Percentiles rank a stretch among this genome's conserved stretches.
These are phyloP conservation scores for Anolis apletophallus DNA, from an alignment of 2,797 vertebrate genomes.

Conservation along the genomic window DNA sequence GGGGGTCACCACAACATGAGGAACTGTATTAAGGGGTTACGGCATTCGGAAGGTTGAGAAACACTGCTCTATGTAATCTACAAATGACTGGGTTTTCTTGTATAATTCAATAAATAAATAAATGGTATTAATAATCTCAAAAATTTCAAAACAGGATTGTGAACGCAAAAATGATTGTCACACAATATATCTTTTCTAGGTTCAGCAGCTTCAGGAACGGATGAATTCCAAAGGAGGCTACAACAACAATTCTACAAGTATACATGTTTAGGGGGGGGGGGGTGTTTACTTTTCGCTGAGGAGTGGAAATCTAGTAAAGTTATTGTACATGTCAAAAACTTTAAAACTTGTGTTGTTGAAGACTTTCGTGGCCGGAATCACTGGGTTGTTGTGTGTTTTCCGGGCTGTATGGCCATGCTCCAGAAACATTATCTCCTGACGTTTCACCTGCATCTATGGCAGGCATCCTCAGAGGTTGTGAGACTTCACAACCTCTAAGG, in stretches of 20 bases:
- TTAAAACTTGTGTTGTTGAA: neutral
- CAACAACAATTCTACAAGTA: conserved; percentile 59
- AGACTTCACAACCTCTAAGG: too few relatives aligned
- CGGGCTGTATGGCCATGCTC: too few relatives aligned
- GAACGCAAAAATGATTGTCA: neutral
- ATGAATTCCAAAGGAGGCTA: conserved; percentile 91
- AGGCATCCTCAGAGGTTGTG: too few relatives aligned
- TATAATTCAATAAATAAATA: too few relatives aligned
- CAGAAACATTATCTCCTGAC: too few relatives aligned
- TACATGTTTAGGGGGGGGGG: conserved; percentile 54
- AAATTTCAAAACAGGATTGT: neutral
- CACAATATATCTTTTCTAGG: conserved; percentile 69
- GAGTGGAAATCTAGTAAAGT: neutral
- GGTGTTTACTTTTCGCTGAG: neutral
- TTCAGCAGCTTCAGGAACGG: conserved; percentile 85
- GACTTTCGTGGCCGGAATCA: too few relatives aligned
- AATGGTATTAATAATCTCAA: neutral
- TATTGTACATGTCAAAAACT: neutral
- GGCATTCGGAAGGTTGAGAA: too few relatives aligned
- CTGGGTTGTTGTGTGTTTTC: too few relatives aligned
- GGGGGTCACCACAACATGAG: too few relatives aligned
- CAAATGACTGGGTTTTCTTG: neutral
- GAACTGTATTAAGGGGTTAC: too few relatives aligned
- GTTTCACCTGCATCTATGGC: too few relatives aligned
- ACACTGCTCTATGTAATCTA: too few relatives aligned